These are phyloP conservation scores for Rhyacophila evoluta DNA, from an alignment of 2,888 invertebrate genomes.

Conservation along the genomic window DNA sequence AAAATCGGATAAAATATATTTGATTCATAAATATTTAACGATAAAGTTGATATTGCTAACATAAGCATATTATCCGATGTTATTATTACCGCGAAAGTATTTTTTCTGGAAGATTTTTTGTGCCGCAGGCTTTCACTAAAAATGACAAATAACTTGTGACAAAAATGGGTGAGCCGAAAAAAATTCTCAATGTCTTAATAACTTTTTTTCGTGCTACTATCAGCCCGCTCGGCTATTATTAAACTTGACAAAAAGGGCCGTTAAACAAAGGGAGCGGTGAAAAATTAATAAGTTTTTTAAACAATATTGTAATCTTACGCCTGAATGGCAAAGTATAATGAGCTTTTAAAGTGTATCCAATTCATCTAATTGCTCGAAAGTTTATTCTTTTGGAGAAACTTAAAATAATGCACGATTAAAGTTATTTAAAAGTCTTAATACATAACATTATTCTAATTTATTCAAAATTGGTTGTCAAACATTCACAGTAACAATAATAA, in stretches of 20 bases:
- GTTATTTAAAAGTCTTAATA: too few relatives aligned
- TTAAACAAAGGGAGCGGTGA: constrained; percentile 9
- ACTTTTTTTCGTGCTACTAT: constrained; percentile 17
- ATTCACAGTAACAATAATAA: too few relatives aligned
- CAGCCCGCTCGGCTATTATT: background rate
- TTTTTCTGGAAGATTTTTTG: background rate
- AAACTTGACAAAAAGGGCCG: constrained; percentile 14
- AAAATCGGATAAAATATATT: too few relatives aligned
- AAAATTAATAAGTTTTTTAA: constrained; percentile 5
- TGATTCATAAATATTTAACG: too few relatives aligned
- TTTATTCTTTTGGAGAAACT: too few relatives aligned
- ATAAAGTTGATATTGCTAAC: background rate
- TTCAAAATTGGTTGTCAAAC: too few relatives aligned
- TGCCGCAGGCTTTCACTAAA: background rate
- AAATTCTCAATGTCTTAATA: constrained; percentile 24
- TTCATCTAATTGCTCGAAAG: too few relatives aligned
- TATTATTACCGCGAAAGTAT: background rate
- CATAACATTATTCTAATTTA: background rate
- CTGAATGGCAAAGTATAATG: background rate
- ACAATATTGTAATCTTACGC: background rate
- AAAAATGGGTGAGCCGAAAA: constrained; percentile 15
- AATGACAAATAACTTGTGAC: constrained; percentile 24
- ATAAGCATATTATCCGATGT: constrained; percentile 1
- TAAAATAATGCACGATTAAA: too few relatives aligned
- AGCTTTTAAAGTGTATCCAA: too few relatives aligned